Evolutionary conservation across 2,797 vertebrate genomes (phyloP), one percentile per base, ranked within the genome.

Genomic region (Amazonetta brasiliensis): DNA sequence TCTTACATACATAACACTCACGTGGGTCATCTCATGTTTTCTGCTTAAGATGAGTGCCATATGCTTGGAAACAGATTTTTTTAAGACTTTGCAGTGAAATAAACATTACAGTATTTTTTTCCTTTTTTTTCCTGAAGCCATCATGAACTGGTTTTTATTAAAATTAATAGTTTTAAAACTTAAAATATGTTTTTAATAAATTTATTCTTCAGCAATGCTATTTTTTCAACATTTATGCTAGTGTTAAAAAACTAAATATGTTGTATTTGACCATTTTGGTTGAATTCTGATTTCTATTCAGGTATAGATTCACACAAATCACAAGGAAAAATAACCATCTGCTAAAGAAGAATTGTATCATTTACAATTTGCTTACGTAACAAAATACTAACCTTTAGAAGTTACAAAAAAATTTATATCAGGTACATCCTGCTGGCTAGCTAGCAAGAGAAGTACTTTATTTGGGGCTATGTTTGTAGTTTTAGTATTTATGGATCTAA

Each of bases 171-270:
- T 60, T 89, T 89, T 67, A 89, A 84, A 25, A 74, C 25, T 25
- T 13, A 56, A 69, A 60, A 60, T 9, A 21, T 0, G 0, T 55
- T 43, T 43, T 43, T 64, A 66, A 44, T n/a, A 66, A 44, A 17
- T 66, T n/a, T 23, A 17, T 23, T 66, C 43, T 44, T 44, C 30
- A n/a, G 7, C 21, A 44, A 21, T 33, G 37, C 43, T 67, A 25
- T 5, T 46, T 63, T 63, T 63, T 41, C 60, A 41, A 33, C 15
- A 12, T 67, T 67, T 33, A 23, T 44, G 31, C 10, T 31, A 44
- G 31, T 25, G 31, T 67, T 46, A 33, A 22, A 31, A 43, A 64
- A 25, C 22, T 25, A 33, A 46, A 33, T 35, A 16, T 8, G 3
- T 19, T 50, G 26, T 52, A 25, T 52, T 52, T 37, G 46, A 50